phyloP scores from a whole-genome alignment of 2,113 vertebrate genomes.

The Pao palembangensis region DNA sequence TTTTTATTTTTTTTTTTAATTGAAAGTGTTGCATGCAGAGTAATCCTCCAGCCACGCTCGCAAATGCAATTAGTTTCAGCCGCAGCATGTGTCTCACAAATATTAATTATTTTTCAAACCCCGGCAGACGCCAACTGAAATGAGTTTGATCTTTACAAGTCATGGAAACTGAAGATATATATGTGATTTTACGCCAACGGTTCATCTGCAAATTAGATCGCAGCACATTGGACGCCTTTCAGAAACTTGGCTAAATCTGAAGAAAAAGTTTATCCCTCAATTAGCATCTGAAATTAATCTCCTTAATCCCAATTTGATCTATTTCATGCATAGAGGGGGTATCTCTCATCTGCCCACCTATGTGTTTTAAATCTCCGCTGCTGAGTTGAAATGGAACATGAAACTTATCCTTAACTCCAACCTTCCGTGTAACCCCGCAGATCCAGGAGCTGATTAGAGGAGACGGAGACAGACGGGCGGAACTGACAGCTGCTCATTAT shows the following conservation, averaged over 20 bases:
- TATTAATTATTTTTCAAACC: constrained; percentile 75
- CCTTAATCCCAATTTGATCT: constrained; percentile 76
- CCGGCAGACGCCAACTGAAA: constrained; percentile 66
- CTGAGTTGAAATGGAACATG: constrained; percentile 44
- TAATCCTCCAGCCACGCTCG: constrained; percentile 61
- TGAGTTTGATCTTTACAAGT: constrained; percentile 66
- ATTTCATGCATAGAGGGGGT: constrained; percentile 67
- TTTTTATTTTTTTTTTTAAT: constrained; percentile 36
- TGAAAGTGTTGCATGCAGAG: constrained; percentile 44
- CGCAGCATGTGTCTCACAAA: constrained; percentile 71
- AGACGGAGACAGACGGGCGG: constrained; percentile 37
- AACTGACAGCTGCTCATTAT: constrained; percentile 45
- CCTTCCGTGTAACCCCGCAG: constrained; percentile 25
- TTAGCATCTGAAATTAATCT: constrained; percentile 77
- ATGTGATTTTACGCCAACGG: constrained; percentile 45
- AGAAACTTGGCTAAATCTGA: constrained; percentile 73
- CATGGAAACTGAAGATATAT: constrained; percentile 57
- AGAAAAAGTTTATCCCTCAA: constrained; percentile 73
- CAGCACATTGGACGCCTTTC: constrained; percentile 67
- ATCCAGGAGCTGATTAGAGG: constrained; percentile 46
- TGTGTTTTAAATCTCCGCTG: constrained; percentile 63
- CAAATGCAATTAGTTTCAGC: constrained; percentile 73
- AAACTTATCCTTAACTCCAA: constrained; percentile 40
- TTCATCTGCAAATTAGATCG: constrained; percentile 75
- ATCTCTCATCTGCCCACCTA: constrained; percentile 70